Evolutionary conservation across 2,113 vertebrate genomes (phyloP).

Genomic region (Pseudorasbora parva): DNA sequence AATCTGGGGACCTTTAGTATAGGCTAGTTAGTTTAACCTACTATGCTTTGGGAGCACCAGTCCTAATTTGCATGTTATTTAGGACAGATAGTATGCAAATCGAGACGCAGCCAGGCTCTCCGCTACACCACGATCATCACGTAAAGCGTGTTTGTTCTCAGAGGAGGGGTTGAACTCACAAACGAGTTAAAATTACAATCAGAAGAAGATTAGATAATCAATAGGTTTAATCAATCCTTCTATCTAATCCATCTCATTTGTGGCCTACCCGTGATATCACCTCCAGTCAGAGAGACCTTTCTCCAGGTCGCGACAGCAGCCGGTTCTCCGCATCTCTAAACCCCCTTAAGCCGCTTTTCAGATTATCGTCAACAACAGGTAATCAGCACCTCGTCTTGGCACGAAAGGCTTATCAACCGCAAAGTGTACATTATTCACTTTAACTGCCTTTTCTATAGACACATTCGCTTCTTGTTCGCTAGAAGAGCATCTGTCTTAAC

Average conservation of each 20-base stretch:
- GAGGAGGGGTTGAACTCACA: background rate
- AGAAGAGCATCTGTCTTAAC: background rate
- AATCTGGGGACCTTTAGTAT: background rate
- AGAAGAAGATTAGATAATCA: slow-evolving; percentile 32
- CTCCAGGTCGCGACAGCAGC: slow-evolving; percentile 22
- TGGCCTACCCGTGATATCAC: slow-evolving; percentile 31
- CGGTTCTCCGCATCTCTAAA: slow-evolving; percentile 30
- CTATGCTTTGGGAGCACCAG: background rate
- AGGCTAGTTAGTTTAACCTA: background rate
- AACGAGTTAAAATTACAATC: slow-evolving; percentile 34
- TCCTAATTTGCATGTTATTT: slow-evolving; percentile 14
- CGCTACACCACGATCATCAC: background rate
- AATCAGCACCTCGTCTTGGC: slow-evolving; percentile 69
- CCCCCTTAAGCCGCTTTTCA: slow-evolving; percentile 76
- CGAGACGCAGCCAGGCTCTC: background rate
- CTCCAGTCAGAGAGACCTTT: slow-evolving; percentile 30
- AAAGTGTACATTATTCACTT: slow-evolving; percentile 65
- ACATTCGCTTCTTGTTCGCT: background rate
- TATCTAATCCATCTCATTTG: slow-evolving; percentile 19
- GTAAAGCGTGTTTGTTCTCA: background rate
- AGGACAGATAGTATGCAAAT: background rate
- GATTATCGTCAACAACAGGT: slow-evolving; percentile 74
- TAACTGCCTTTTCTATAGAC: slow-evolving; percentile 6
- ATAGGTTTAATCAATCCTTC: slow-evolving; percentile 11
- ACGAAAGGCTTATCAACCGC: slow-evolving; percentile 73